These are phyloP conservation scores for Acanthochromis polyacanthus DNA, from an alignment of 2,113 vertebrate species.

Conservation along the genomic window DNA sequence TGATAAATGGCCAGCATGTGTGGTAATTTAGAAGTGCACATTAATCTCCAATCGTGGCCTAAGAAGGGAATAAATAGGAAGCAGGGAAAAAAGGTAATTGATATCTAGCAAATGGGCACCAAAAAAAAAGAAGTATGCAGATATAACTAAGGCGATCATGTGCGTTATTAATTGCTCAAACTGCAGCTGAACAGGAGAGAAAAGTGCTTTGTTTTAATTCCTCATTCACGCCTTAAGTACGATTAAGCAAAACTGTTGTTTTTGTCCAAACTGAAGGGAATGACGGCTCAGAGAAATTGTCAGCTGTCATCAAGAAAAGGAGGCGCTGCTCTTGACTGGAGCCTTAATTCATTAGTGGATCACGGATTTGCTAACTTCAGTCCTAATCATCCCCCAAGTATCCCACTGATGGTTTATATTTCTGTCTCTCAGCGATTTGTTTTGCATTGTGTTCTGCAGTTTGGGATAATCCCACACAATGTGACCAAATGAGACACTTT, in stretches of 20 bases:
- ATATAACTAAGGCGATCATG: conserved; percentile 70
- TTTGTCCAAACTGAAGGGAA: conserved; percentile 52
- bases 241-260: conserved; percentile 63
- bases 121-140: conserved; percentile 70
- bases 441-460: conserved; percentile 68
- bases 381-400: conserved; percentile 59
- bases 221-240: conserved; percentile 62
- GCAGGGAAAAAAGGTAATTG: conserved; percentile 73
- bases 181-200: conserved; percentile 48
- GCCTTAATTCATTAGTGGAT: conserved; percentile 81
- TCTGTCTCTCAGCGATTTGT: conserved; percentile 66
- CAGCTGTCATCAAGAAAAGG: conserved; percentile 63
- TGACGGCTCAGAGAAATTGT: conserved; percentile 53
- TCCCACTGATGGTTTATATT: conserved; percentile 73
- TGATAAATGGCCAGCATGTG: conserved; percentile 83
- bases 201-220: conserved; percentile 70
- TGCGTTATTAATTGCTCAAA: conserved; percentile 76
- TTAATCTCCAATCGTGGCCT: conserved; percentile 80
- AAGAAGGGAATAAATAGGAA: conserved; percentile 73
- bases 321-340: conserved; percentile 57
- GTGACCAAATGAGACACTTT: conserved; percentile 68
- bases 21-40: conserved; percentile 82
- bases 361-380: conserved; percentile 77
- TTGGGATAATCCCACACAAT: conserved; percentile 76
- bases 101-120: conserved; percentile 76